Base-by-base conservation (phyloP, 2,113 vertebrate genomes). In the Pseudonaja textilis region DNA sequence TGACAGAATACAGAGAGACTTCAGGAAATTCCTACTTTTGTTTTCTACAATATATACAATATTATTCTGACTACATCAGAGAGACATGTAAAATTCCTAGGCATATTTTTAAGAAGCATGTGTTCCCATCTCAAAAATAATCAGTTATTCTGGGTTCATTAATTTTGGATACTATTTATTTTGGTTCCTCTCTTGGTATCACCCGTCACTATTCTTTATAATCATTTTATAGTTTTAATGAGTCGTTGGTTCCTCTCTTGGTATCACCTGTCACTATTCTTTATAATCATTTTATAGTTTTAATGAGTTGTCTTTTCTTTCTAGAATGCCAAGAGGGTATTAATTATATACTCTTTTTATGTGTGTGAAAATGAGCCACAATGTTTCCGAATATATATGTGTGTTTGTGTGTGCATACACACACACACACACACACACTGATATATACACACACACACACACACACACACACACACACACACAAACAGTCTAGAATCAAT, bases 331-430 rank as follows among this genome's bases (percentile, higher is more conserved):
- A 26, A 39, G 93, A 95, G 25, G 18, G 1, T 91, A 94, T 91
- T 95, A 95, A 97, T 94, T 94, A 91, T 93, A 47, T 64, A 69
- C 0, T 34, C 90, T 92, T 91, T 96, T 95, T 87, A 39, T 47
- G 85, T 26, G 12, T 26, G 39, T 95, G 47, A 47, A 96, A 94
- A 95, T 92, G 92, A 52, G 14, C 3, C 89, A 94, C 89, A 93
- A 1, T 9, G 29, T 16, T 64, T 95, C 92, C 94, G 61, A 95
- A 95, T 52, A 52, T 52, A 52, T 52, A 52, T 52, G 10, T 52
- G 10, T 52, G 50, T 52, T 0, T 52, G 50, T 52, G 50, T 52
- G 10, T 12, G 50, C 8, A 8, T 1, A 8, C 47, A 8, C 8
- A 50, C 47, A 50, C 8, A 50, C 1, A 7, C 47, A 47, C 45